These are phyloP conservation scores for Semibalanus balanoides DNA, from an alignment of 1,140 invertebrate genomes.

Conservation along the genomic window DNA sequence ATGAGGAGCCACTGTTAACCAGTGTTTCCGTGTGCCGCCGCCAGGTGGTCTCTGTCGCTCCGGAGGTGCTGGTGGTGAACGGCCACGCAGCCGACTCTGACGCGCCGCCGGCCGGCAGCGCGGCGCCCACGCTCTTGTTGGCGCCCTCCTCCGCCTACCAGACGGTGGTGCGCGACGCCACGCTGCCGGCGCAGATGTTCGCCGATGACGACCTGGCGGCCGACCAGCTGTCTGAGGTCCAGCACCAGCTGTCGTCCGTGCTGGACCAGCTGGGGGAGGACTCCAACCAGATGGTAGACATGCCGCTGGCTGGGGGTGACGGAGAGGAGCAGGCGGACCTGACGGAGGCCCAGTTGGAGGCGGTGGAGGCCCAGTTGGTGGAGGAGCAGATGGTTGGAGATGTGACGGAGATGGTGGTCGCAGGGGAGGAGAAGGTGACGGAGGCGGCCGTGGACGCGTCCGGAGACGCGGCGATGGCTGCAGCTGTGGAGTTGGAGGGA, in stretches of 20 bases:
- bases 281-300: neutral
- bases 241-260: neutral
- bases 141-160: neutral
- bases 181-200: neutral
- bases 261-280: neutral
- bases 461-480: no score
- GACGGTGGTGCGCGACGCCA: neutral
- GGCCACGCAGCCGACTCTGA: neutral
- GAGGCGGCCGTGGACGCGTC: no score
- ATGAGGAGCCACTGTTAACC: no score
- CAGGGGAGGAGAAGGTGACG: neutral
- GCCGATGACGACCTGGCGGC: neutral
- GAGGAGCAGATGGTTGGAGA: neutral
- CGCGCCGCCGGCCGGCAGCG: no score
- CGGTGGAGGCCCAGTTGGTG: no score
- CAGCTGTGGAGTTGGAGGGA: no score
- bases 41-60: neutral
- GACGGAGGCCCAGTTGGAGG: no score
- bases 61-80: neutral
- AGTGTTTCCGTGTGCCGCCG: no score
- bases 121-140: neutral
- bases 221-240: neutral
- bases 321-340: neutral
- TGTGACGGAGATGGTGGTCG: neutral
- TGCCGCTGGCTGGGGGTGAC: neutral